Evolutionary conservation across 2,797 vertebrate species (phyloP), one percentile per base, ranked within the genome.

Genomic region (Cirrhinus mrigala): DNA sequence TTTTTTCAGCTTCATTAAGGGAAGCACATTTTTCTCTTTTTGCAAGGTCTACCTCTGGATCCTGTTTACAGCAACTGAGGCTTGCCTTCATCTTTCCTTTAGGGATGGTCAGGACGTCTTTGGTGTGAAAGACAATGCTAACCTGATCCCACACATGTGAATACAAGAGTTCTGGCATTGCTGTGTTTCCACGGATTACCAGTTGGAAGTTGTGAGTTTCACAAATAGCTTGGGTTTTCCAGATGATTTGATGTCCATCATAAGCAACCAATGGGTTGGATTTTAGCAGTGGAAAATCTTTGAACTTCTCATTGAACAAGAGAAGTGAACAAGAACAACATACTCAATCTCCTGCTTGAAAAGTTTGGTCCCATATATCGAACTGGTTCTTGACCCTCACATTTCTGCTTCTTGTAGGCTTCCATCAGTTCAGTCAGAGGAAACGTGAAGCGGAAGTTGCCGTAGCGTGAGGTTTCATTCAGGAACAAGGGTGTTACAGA

Each of bases 151-250:
- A 91, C 20, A 90, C 0, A 6, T 33, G 0, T 15, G 40, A 8
- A 29, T 9, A 0, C 27, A 20, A 20, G 0, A 0, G 0, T 62
- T 16, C 0, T n/a, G 3, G 10, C 4, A 1, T 3, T 11, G 10
- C 3, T 0, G 3, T 22, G 0, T 15, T 6, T 4, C 0, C 0
- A 1, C 8, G 4, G 33, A 33, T 40, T 76, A 1, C 33, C 44
- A 81, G 46, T 33, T 56, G 0, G 22, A 6, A 68, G 0, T 1
- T 0, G 44, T 80, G 78, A 4, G 52, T 71, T 27, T 73, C 40
- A 76, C 79, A 85, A 71, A 89, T 86, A 40, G 88, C 86, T 70
- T 90, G 82, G 37, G 90, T 84, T 22, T n/a, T 81, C 90, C 87
- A 90, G 70, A 88, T 58, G 4, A 90, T 76, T 54, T 20, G 22